These are phyloP conservation scores for Neotoma lepida DNA, from an alignment of 2,113 vertebrate genomes.

Conservation along the genomic window DNA sequence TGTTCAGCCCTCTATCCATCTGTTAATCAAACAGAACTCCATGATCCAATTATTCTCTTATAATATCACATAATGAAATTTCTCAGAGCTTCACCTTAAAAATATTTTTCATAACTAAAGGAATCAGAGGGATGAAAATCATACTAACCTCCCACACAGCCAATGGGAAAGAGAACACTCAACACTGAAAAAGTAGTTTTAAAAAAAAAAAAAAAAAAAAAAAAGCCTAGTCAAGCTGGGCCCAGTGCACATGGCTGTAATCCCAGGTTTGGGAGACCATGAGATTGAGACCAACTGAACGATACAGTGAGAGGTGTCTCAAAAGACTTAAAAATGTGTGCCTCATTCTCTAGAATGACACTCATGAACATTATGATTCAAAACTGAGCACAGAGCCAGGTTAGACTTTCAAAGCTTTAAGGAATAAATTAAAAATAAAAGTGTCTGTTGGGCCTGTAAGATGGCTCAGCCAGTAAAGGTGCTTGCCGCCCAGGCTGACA, in stretches of 20 bases:
- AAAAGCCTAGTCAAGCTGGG: not conserved
- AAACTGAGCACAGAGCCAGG: not conserved
- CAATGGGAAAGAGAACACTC: not conserved
- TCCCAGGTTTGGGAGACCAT: not conserved
- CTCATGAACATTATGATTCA: not conserved
- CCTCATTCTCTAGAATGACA: not conserved
- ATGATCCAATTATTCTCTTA: conserved; percentile 15
- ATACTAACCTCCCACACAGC: not conserved
- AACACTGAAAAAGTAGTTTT: not conserved
- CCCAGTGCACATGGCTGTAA: not conserved
- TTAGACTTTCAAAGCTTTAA: not conserved
- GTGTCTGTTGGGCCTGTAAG: not conserved
- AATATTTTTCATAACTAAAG: conserved; percentile 32
- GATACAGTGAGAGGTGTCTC: not conserved
- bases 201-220: not conserved
- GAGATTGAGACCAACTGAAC: not conserved
- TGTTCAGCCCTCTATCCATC: conserved; percentile 3
- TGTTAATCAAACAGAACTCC: conserved; percentile 49
- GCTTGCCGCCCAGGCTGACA: too few relatives aligned
- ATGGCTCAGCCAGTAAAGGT: not conserved
- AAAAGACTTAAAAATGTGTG: not conserved
- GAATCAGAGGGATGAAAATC: conserved; percentile 1
- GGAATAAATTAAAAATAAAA: not conserved
- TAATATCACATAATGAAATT: conserved; percentile 55
- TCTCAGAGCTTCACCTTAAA: conserved; percentile 25